A percentile compares a stretch with the other conserved stretches of the same genome.
Evolutionary conservation across 2,113 vertebrate species (phyloP).

Genomic region (Seriola rivoliana): DNA sequence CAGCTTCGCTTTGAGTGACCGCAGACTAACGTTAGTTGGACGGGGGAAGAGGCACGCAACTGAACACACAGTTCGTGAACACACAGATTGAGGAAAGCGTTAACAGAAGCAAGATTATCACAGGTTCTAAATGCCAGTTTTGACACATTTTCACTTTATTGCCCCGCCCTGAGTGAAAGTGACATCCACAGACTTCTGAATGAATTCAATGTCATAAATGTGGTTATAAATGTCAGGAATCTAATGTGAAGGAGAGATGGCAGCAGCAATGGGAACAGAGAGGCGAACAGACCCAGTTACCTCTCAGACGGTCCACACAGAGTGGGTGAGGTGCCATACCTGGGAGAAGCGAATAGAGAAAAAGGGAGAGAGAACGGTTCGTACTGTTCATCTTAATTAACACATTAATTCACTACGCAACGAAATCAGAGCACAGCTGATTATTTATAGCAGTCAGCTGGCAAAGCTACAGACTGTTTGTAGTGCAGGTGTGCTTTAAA

Average conservation of each 20-base stretch:
- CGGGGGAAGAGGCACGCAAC: too few relatives aligned
- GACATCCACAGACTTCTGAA: too few relatives aligned
- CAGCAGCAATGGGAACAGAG: background rate
- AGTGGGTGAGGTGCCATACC: background rate
- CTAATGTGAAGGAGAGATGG: background rate
- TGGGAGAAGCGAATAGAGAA: background rate
- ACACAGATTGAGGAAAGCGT: too few relatives aligned
- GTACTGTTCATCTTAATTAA: background rate
- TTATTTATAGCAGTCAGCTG: slow-evolving; percentile 12
- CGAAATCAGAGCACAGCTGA: background rate
- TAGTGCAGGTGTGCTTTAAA: slow-evolving; percentile 6
- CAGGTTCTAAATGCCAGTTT: too few relatives aligned
- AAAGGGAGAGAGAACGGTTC: background rate
- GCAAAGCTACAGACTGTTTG: slow-evolving; percentile 1
- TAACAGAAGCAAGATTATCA: too few relatives aligned
- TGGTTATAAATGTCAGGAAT: background rate
- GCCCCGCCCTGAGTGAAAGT: too few relatives aligned
- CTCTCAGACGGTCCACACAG: background rate
- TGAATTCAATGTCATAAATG: too few relatives aligned
- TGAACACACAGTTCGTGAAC: too few relatives aligned
- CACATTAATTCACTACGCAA: background rate
- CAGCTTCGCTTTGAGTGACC: too few relatives aligned
- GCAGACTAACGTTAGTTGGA: too few relatives aligned
- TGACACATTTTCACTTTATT: too few relatives aligned
- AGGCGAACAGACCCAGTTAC: background rate